Conservation (phyloP, 2,888 invertebrate genomes). For the Serrognathus titanus region DNA sequence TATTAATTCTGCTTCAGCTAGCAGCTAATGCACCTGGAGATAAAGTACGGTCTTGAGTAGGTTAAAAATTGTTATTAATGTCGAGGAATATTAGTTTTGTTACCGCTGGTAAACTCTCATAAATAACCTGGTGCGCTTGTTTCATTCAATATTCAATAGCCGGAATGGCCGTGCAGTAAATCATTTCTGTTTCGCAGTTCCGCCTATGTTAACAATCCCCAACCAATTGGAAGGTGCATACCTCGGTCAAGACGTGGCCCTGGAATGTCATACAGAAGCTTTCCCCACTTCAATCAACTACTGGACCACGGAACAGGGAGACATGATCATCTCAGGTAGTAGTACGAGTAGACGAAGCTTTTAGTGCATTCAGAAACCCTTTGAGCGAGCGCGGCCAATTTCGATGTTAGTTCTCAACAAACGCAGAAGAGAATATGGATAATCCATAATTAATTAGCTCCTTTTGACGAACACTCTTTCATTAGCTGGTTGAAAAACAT, state of each 20-base stretch:
- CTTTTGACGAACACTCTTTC: too few relatives aligned
- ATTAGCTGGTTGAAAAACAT: background rate
- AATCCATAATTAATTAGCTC: background rate
- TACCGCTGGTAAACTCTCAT: too few relatives aligned
- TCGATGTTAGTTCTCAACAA: too few relatives aligned
- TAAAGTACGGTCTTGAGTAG: too few relatives aligned
- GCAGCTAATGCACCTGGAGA: too few relatives aligned
- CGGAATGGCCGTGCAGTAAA: background rate
- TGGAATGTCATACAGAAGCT: constrained; percentile 89
- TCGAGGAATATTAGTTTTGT: too few relatives aligned
- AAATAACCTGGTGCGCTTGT: too few relatives aligned
- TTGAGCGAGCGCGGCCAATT: too few relatives aligned
- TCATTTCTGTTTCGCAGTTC: constrained; percentile 61
- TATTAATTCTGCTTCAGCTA: too few relatives aligned
- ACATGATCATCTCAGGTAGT: constrained; percentile 89
- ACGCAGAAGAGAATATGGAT: too few relatives aligned
- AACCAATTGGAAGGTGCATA: constrained; percentile 90
- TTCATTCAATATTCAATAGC: background rate
- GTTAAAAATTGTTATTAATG: too few relatives aligned
- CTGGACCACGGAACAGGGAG: constrained; percentile 88
- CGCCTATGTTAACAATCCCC: constrained; percentile 90
- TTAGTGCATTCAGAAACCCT: too few relatives aligned
- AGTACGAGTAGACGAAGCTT: constrained; percentile 25
- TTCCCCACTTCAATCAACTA: constrained; percentile 92
- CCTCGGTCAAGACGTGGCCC: constrained; percentile 80